Conservation (phyloP, 1,140 invertebrate genomes). For the Araneus ventricosus region DNA sequence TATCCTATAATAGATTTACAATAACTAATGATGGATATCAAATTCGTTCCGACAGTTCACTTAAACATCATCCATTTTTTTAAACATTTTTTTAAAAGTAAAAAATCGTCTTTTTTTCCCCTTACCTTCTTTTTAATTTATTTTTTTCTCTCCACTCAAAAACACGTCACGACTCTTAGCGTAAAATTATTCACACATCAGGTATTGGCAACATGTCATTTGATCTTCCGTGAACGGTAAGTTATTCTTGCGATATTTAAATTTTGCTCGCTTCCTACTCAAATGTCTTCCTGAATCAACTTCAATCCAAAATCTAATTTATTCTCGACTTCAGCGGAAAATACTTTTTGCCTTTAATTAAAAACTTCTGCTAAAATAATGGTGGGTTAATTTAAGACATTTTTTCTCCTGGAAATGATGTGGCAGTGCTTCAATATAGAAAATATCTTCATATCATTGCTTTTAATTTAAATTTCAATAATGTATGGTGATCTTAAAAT, state of each 20-base stretch:
- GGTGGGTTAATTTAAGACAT: no score
- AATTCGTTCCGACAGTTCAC: not conserved
- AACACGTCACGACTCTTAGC: slow-evolving; percentile 14
- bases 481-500: no score
- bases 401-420: no score
- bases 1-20: no score
- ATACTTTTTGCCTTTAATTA: not conserved
- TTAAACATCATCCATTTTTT: not conserved
- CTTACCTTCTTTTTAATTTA: no score
- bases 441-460: no score
- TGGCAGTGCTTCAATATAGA: no score
- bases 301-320: slow-evolving; percentile 1
- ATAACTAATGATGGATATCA: slow-evolving; percentile 20
- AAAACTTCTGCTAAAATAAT: no score
- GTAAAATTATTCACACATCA: slow-evolving; percentile 8
- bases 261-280: not conserved
- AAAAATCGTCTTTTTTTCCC: not conserved
- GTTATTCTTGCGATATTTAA: slow-evolving; percentile 7
- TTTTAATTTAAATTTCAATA: no score
- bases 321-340: not conserved
- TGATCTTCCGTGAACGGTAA: not conserved
- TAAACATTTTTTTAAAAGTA: not conserved
- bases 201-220: slow-evolving; percentile 26
- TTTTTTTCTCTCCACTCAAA: not conserved
- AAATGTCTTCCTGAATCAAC: slow-evolving; percentile 43